Conservation (phyloP, 2,888 invertebrate genomes). For the Phyllotreta cruciferae region DNA sequence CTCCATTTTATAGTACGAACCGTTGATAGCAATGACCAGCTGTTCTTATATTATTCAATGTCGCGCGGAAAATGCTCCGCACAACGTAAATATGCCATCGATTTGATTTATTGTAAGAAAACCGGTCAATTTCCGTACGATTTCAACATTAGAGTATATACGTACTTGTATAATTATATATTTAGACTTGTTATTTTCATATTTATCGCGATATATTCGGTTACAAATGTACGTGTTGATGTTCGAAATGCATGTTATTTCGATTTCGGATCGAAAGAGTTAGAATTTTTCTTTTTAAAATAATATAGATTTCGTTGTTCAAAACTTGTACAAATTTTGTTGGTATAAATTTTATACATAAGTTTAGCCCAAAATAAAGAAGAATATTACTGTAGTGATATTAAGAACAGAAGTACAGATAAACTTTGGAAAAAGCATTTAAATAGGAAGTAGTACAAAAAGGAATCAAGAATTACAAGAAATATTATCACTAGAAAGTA, state of each 20-base stretch:
- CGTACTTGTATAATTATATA: conserved; percentile 11
- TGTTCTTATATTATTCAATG: conserved; percentile 17
- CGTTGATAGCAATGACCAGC: conserved; percentile 10
- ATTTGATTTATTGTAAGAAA: conserved; percentile 8
- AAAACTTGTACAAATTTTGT: too few relatives aligned
- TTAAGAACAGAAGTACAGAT: too few relatives aligned
- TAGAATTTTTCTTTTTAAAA: too few relatives aligned
- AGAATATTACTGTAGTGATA: too few relatives aligned
- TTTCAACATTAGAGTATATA: conserved; percentile 9
- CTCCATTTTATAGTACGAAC: neutral
- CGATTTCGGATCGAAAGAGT: too few relatives aligned
- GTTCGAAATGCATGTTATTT: neutral
- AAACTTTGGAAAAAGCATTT: too few relatives aligned
- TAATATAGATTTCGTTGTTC: too few relatives aligned
- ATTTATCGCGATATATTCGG: conserved; percentile 1
- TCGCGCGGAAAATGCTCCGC: conserved; percentile 5
- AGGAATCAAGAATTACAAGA: too few relatives aligned
- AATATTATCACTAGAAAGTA: too few relatives aligned
- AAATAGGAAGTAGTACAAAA: too few relatives aligned
- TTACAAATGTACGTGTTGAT: conserved; percentile 10
- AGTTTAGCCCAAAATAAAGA: too few relatives aligned
- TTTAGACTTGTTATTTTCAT: conserved; percentile 15
- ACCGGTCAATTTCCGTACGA: conserved; percentile 11
- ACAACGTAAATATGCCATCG: conserved; percentile 16
- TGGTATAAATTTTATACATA: too few relatives aligned